These are phyloP conservation scores for Melanotaenia duboulayi DNA, from an alignment of 2,113 vertebrate species.

Conservation along the genomic window DNA sequence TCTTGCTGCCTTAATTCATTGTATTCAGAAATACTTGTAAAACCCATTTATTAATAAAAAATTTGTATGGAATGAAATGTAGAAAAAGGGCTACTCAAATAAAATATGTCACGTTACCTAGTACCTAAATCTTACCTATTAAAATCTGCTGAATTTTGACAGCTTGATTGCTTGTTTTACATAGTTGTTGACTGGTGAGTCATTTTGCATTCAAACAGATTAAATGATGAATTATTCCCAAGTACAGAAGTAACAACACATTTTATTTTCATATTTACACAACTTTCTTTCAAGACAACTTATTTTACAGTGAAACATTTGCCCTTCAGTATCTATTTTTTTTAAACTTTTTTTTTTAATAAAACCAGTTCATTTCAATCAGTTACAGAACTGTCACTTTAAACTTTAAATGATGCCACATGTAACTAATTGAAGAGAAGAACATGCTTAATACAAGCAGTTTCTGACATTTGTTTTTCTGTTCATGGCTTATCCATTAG, in stretches of 20 bases:
- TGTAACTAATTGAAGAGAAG: constrained; percentile 1
- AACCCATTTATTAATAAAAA: too few species aligned
- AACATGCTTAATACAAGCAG: background rate
- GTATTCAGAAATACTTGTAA: background rate
- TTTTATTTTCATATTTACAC: constrained; percentile 40
- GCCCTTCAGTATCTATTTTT: background rate
- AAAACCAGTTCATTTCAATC: constrained; percentile 14
- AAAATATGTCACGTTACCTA: too few species aligned
- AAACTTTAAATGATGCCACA: constrained; percentile 23
- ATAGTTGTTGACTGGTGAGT: background rate
- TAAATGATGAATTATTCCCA: too few species aligned
- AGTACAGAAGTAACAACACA: constrained; percentile 25
- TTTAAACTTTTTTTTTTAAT: constrained; percentile 12
- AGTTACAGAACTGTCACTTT: constrained; percentile 1
- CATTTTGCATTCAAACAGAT: background rate
- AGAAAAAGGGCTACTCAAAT: too few species aligned
- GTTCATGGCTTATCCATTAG: background rate
- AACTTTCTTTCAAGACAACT: background rate
- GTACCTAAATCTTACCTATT: background rate
- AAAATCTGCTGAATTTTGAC: background rate
- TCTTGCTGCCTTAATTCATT: background rate
- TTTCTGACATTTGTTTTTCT: background rate
- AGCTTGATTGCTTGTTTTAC: background rate
- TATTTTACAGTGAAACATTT: constrained; percentile 39
- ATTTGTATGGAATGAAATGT: too few species aligned